Percentiles rank a stretch among this genome's conserved stretches.
phyloP scores from a whole-genome alignment of 2,797 vertebrate species.

The Trachops cirrhosus region DNA sequence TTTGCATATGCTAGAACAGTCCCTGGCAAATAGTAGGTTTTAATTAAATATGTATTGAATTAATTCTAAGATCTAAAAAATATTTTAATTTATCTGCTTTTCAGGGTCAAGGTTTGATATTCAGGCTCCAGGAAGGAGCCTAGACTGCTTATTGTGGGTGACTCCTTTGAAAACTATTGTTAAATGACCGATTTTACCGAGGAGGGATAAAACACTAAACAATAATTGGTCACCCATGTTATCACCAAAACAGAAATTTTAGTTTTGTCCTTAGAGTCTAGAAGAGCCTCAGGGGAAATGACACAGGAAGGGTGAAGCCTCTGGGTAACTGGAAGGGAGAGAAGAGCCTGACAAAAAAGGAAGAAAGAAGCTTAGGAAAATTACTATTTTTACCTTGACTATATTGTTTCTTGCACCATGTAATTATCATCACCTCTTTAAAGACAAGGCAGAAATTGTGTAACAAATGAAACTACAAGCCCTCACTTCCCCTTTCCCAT shows the following conservation, averaged over 20 bases:
- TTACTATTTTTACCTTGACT: neutral
- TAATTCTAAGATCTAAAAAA: neutral
- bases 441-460: neutral
- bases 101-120: neutral
- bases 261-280: neutral
- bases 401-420: neutral
- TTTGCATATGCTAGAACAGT: neutral
- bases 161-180: neutral
- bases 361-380: neutral
- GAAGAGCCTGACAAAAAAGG: neutral
- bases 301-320: neutral
- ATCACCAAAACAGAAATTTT: neutral
- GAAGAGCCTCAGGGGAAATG: neutral
- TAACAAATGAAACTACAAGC: neutral
- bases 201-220: neutral
- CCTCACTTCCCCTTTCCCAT: neutral
- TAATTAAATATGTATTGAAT: neutral
- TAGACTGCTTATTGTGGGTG: neutral
- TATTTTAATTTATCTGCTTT: neutral
- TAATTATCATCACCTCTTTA: neutral
- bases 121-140: neutral
- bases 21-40: neutral
- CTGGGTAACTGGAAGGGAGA: neutral
- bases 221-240: neutral
- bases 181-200: conserved; percentile 5